Evolutionary conservation across 2,888 invertebrate genomes (phyloP).

Genomic region (Macrophya annulata): DNA sequence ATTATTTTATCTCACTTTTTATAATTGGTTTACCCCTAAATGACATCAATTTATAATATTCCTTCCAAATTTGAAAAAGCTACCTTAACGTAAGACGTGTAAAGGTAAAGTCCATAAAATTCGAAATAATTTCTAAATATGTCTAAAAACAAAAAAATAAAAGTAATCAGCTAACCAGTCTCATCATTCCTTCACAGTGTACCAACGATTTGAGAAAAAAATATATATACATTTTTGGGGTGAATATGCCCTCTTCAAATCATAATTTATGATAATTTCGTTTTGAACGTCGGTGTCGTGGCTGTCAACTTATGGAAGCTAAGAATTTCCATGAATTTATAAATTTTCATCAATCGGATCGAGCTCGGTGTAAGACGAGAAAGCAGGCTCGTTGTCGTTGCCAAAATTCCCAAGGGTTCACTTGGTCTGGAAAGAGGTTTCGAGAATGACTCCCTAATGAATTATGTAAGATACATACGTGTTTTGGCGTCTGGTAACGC

Average conservation of each 20-base stretch:
- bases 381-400: background rate
- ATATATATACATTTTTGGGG: background rate
- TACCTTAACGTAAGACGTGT: no score
- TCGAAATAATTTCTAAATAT: no score
- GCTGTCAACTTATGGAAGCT: background rate
- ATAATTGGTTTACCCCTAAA: no score
- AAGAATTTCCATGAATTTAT: background rate
- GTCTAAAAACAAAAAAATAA: no score
- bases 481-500: background rate
- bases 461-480: background rate
- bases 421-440: background rate
- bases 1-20: background rate
- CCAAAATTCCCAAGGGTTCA: slow-evolving; percentile 25
- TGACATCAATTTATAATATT: no score
- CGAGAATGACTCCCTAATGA: slow-evolving; percentile 10
- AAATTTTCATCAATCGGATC: slow-evolving; percentile 34
- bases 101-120: no score
- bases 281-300: background rate
- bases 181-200: background rate
- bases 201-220: background rate
- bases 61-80: no score
- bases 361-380: background rate
- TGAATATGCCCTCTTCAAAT: background rate
- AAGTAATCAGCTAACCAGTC: no score
- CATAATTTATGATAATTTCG: background rate